Evolutionary conservation across 2,113 vertebrate genomes (phyloP), one percentile per base, ranked within the genome.

Genomic region (Scartelaos histophorus): DNA sequence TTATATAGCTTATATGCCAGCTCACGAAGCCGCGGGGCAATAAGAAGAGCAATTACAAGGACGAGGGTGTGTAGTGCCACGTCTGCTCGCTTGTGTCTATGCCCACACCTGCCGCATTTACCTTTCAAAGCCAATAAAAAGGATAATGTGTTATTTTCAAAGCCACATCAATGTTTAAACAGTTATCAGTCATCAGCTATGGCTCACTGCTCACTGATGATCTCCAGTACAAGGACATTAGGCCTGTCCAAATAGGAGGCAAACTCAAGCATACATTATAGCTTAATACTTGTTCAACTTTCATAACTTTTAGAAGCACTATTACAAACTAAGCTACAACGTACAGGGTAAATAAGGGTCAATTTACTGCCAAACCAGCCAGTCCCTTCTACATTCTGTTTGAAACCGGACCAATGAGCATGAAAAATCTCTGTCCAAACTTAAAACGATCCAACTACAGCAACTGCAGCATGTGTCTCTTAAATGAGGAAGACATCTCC

Each of bases 31-130:
- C 89, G 85, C 43, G 5, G 83, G 92, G 89, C 88, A 89, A 90
- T 87, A 86, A 92, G 90, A 89, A 78, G 88, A 92, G 88, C 91
- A 93, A 92, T 93, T 93, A 93, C 88, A 91, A 89, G 85, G 88
- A 84, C 77, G 73, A 66, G 35, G 73, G 66, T 79, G 58, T 82
- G 61, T 79, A 46, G 79, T 54, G 61, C 70, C 19, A 70, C 73
- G 78, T 60, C 45, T 57, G 67, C 69, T 54, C 34, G 58, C 73
- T 71, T 53, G 70, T 73, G 54, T 78, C 49, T 70, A 53, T 71
- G 73, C 51, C 66, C 54, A 79, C 82, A 90, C 87, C 87, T 85
- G 89, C 83, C 85, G 85, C 88, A 66, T 85, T 86, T 80, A 86
- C 76, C 85, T 87, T 79, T 85, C 81, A 83, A 86, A 85, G 81